Conservation (phyloP, 2,797 vertebrate genomes). For the Eulemur coronatus region DNA sequence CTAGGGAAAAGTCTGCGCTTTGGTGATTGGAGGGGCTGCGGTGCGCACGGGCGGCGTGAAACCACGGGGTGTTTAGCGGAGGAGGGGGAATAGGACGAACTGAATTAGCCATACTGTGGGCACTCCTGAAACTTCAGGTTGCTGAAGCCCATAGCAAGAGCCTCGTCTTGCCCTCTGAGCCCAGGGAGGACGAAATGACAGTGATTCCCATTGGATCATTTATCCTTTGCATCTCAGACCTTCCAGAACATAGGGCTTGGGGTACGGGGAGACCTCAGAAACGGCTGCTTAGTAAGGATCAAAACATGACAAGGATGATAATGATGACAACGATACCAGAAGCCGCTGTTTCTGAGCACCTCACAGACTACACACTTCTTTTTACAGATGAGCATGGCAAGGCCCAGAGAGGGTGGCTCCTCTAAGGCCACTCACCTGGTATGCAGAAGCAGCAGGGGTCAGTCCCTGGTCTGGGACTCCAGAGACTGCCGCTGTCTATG, state of each 20-base stretch:
- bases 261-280: not conserved
- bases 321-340: fast-evolving
- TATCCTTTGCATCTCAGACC: not conserved
- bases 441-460: not conserved
- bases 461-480: not conserved
- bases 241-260: not conserved
- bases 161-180: not conserved
- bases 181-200: not conserved
- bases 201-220: not conserved
- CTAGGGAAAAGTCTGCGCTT: not conserved
- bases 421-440: not conserved
- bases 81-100: fast-evolving
- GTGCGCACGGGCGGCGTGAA: fast-evolving
- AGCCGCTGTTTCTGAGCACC: fast-evolving
- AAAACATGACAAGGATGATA: fast-evolving
- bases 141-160: not conserved
- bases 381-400: not conserved
- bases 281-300: not conserved
- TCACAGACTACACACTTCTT: fast-evolving
- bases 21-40: not conserved
- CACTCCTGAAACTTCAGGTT: not conserved
- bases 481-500: not conserved
- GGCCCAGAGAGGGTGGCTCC: not conserved
- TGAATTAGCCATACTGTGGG: not conserved
- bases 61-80: not conserved